Percentiles rank a stretch among this genome's conserved stretches.
phyloP scores from a whole-genome alignment of 2,888 invertebrate genomes.

The Agrotis puta region DNA sequence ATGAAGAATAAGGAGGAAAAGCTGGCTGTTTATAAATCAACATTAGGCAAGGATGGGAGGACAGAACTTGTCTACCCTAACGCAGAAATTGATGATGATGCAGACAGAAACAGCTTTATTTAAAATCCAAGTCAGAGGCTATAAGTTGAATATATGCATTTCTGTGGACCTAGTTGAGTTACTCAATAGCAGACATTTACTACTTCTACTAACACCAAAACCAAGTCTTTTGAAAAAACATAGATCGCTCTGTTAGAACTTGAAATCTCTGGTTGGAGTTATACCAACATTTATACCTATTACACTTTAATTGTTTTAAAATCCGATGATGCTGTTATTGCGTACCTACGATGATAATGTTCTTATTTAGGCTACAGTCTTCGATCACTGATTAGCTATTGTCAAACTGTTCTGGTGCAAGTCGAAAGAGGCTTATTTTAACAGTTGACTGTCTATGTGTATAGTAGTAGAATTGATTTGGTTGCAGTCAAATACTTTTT shows the following conservation, averaged over 20 bases:
- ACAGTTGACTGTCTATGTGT: too few species aligned
- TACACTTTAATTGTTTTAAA: too few species aligned
- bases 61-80: conserved; percentile 12
- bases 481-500: background rate
- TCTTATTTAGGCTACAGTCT: too few species aligned
- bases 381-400: too few species aligned
- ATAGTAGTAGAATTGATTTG: too few species aligned
- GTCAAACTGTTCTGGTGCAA: too few species aligned
- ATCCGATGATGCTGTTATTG: too few species aligned
- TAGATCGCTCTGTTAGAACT: background rate
- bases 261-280: background rate
- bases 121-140: conserved; percentile 7
- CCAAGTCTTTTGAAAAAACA: too few species aligned
- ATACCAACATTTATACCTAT: background rate
- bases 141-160: background rate
- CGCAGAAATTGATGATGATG: conserved; percentile 20
- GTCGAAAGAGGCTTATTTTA: too few species aligned
- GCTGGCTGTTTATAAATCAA: conserved; percentile 46
- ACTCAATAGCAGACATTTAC: background rate
- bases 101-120: background rate
- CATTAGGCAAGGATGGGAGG: conserved; percentile 29
- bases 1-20: conserved; percentile 24
- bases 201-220: background rate
- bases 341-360: too few species aligned
- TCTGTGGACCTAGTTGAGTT: background rate